A percentile compares a stretch with the other conserved stretches of the same genome.
These are phyloP conservation scores for Abrostola tripartita DNA, from an alignment of 2,888 invertebrate genomes.

Conservation along the genomic window DNA sequence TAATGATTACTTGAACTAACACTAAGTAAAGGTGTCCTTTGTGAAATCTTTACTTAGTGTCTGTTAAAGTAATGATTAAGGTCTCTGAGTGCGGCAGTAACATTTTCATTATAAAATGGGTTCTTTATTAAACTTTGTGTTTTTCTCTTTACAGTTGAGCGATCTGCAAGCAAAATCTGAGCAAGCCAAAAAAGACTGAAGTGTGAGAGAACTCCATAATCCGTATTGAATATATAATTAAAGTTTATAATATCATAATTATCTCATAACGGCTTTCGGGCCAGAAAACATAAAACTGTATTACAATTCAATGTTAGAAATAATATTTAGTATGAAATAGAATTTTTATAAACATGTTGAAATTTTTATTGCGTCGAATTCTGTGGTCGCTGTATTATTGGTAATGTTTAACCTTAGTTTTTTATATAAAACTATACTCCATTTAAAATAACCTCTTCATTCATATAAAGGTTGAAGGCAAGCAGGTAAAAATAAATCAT, in stretches of 20 bases:
- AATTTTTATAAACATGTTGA: slow-evolving; percentile 13
- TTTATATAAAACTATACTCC: too few species aligned
- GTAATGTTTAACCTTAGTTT: neutral
- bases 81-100: too few species aligned
- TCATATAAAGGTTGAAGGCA: too few species aligned
- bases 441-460: too few species aligned
- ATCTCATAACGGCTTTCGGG: neutral
- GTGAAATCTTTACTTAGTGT: too few species aligned
- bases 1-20: too few species aligned
- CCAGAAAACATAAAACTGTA: slow-evolving; percentile 7
- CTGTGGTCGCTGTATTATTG: neutral
- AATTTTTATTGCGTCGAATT: slow-evolving; percentile 15
- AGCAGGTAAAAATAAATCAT: too few species aligned
- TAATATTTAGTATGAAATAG: slow-evolving; percentile 24
- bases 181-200: slow-evolving; percentile 25
- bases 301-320: slow-evolving; percentile 12
- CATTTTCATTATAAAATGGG: too few species aligned
- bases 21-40: too few species aligned
- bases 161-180: slow-evolving; percentile 34
- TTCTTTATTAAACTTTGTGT: neutral
- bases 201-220: slow-evolving; percentile 5
- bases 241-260: slow-evolving; percentile 8
- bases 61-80: too few species aligned
- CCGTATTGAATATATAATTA: slow-evolving; percentile 4
- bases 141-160: slow-evolving; percentile 44